Percentiles rank a stretch among this genome's conserved stretches.
These are phyloP conservation scores for Alethe diademata DNA, from an alignment of 2,113 vertebrate species.

Conservation along the genomic window DNA sequence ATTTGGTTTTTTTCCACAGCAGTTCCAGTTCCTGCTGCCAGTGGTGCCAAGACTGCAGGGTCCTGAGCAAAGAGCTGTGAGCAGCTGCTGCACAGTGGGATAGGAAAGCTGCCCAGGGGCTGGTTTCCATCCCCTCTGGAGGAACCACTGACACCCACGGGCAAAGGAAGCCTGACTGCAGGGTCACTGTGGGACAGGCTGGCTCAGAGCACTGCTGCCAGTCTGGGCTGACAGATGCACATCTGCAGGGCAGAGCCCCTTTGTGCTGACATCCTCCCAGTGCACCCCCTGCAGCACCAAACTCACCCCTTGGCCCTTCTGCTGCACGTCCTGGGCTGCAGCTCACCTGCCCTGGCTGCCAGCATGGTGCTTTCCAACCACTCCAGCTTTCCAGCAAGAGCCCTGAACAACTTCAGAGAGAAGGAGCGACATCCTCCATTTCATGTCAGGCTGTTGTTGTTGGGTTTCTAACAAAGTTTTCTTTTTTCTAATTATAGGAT, in stretches of 20 bases:
- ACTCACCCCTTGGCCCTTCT: neutral
- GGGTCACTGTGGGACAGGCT: neutral
- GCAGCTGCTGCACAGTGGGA: neutral
- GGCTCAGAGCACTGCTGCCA: neutral
- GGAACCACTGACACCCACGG: neutral
- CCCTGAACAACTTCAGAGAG: neutral
- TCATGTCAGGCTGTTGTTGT: neutral
- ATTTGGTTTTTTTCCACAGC: neutral
- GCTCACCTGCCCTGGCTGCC: neutral
- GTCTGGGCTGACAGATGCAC: neutral
- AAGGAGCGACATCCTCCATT: neutral
- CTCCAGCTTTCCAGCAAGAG: neutral
- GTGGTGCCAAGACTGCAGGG: neutral
- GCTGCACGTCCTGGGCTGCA: neutral
- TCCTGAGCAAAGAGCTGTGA: neutral
- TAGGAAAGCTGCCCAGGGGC: neutral
- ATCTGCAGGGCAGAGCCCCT: neutral
- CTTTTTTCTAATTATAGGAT: conserved; percentile 80
- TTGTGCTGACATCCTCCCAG: neutral
- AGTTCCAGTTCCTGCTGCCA: neutral
- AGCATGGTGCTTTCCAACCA: neutral
- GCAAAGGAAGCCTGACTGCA: neutral
- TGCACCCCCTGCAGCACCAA: neutral
- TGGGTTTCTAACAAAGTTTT: neutral
- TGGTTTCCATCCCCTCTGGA: neutral